Conservation (phyloP, 1,140 invertebrate species). For the Andricus grossulariae region DNA sequence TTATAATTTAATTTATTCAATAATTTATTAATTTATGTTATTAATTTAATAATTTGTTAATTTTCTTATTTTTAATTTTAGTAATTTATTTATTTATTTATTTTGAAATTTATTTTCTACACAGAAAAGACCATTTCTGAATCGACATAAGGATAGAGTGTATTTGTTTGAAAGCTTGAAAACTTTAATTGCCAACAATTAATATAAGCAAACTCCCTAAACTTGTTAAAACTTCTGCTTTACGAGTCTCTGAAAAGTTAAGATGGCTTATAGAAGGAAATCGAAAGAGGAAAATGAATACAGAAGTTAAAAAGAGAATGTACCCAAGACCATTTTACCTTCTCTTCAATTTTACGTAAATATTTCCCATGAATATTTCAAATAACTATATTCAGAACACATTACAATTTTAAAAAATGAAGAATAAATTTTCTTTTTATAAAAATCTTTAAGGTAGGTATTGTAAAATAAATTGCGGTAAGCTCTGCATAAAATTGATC, state of each 20-base stretch:
- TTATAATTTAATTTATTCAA: too few species aligned
- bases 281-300: slow-evolving; percentile 5
- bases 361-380: not conserved
- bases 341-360: not conserved
- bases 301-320: not conserved
- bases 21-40: too few species aligned
- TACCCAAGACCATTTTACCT: not conserved
- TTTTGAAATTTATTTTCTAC: not conserved
- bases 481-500: too few species aligned
- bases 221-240: slow-evolving; percentile 53
- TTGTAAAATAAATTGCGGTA: too few species aligned
- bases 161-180: slow-evolving; percentile 34
- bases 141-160: not conserved
- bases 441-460: too few species aligned
- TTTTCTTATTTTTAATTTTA: too few species aligned
- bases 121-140: not conserved
- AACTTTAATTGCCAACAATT: slow-evolving; percentile 57
- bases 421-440: not conserved
- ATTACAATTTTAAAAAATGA: not conserved
- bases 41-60: too few species aligned
- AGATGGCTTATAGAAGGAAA: slow-evolving; percentile 34
- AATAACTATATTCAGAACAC: not conserved
- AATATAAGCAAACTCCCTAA: slow-evolving; percentile 52
- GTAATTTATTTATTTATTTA: not conserved
- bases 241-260: slow-evolving; percentile 39